A percentile compares a stretch with the other conserved stretches of the same genome.
These are phyloP conservation scores for Eptesicus fuscus DNA, from an alignment of 2,113 vertebrate genomes.

Conservation along the genomic window DNA sequence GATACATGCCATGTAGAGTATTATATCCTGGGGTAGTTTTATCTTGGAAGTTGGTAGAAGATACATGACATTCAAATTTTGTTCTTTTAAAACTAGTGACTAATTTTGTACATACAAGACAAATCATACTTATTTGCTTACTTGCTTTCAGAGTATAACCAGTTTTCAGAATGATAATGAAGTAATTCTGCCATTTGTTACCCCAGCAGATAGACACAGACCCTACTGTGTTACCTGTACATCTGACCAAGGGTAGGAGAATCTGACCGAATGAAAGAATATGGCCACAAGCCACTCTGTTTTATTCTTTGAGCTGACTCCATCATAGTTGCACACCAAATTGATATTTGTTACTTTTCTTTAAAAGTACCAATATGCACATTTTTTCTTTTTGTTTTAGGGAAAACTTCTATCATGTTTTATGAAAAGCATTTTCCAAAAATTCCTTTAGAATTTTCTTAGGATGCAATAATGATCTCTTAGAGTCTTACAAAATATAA, in stretches of 20 bases:
- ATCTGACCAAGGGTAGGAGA: not conserved
- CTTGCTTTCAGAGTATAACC: not conserved
- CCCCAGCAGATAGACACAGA: not conserved
- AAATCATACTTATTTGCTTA: not conserved
- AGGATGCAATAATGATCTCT: not conserved
- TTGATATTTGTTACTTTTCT: not conserved
- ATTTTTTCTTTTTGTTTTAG: not conserved
- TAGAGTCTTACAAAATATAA: not conserved
- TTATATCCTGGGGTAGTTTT: not conserved
- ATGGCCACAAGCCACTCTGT: not conserved
- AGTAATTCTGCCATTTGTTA: not conserved
- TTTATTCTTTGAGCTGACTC: not conserved
- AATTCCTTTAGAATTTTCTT: not conserved
- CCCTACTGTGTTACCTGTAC: not conserved
- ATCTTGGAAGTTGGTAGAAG: not conserved
- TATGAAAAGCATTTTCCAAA: not conserved
- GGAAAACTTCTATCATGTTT: not conserved
- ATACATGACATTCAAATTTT: not conserved
- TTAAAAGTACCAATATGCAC: not conserved
- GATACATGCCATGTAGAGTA: not conserved
- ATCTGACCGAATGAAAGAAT: not conserved
- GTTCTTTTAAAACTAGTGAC: slow-evolving; percentile 13
- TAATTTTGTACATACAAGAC: slow-evolving; percentile 12
- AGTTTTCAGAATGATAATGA: not conserved
- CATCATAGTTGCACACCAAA: not conserved